phyloP scores from a whole-genome alignment of 2,888 invertebrate genomes.

The Pherbina coryleti region DNA sequence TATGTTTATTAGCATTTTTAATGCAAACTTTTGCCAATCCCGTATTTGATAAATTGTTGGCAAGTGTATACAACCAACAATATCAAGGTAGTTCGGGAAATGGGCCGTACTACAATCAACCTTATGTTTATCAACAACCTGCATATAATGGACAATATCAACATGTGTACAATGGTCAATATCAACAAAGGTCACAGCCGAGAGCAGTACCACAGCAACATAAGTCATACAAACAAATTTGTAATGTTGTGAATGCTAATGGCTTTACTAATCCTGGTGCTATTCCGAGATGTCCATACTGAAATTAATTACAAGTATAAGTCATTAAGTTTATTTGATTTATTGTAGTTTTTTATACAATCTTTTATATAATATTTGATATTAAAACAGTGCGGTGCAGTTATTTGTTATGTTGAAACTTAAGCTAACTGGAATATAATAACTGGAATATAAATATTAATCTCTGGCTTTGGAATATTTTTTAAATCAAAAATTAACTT shows the following conservation, averaged over 20 bases:
- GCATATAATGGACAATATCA: background rate
- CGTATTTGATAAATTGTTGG: slow-evolving; percentile 47
- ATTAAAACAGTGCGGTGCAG: background rate
- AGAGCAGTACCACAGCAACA: slow-evolving; percentile 9
- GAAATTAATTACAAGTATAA: background rate
- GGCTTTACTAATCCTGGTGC: slow-evolving; percentile 59
- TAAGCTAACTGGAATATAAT: background rate
- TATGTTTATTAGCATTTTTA: background rate
- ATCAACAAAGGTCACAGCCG: background rate
- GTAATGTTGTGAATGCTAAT: slow-evolving; percentile 58
- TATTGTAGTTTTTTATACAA: background rate
- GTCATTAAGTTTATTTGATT: background rate
- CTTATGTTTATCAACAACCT: background rate
- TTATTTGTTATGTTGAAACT: background rate
- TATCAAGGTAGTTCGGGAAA: background rate
- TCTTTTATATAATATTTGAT: background rate
- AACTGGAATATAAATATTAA: background rate
- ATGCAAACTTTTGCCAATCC: slow-evolving; percentile 9
- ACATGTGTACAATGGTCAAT: background rate
- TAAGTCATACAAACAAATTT: slow-evolving; percentile 59
- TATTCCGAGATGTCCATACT: slow-evolving; percentile 58
- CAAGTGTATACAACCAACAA: slow-evolving; percentile 17
- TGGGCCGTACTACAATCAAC: background rate
- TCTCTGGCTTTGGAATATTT: background rate
- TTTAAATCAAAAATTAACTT: background rate